Evolutionary conservation across 2,797 vertebrate species (phyloP), one percentile per base, ranked within the genome.

Genomic region (Trematomus bernacchii): DNA sequence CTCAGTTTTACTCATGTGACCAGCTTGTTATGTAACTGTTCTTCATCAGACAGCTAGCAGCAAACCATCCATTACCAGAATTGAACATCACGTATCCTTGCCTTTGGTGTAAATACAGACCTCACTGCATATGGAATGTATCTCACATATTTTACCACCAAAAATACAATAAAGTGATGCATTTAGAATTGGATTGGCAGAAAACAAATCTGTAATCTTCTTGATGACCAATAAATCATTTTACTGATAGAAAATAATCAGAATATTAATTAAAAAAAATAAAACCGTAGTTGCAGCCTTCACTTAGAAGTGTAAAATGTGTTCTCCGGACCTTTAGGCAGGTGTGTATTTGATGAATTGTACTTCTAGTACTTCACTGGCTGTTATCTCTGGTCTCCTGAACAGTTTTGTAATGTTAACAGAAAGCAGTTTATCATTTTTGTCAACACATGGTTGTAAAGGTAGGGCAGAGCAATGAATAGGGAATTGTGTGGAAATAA

Each of bases 401-500:
- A 5, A 27, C 27, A 27, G 27, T 27, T 27, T 27, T 27, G 27
- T 27, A 27, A 27, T 27, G 27, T 27, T 27, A 5, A 27, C 27
- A 27, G 27, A 27, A 27, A 27, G 27, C 27, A 27, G 27, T 44
- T 83, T 16, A 60, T 53, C 7, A 13, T 71, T 78, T 70, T 70
- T 51, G 60, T 59, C 53, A 73, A 43, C 66, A 67, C 19, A 0
- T 23, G 42, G 50, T n/a, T 61, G 61, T 69, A 40, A 58, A 65
- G 9, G 57, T 59, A 73, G 77, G 40, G 42, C 23, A 54, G 81
- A 46, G 51, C 4, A 65, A 55, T 71, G 61, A 71, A 70, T 50
- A 47, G 44, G 15, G 8, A 12, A 8, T 54, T 60, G 57, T 79
- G 74, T 62, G 37, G 33, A 47, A 60, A 78, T 27, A 66, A 47